A percentile compares a stretch with the other conserved stretches of the same genome.
These are phyloP conservation scores for Acanthosepion lycidas DNA, from an alignment of 2,888 invertebrate species.

Conservation along the genomic window DNA sequence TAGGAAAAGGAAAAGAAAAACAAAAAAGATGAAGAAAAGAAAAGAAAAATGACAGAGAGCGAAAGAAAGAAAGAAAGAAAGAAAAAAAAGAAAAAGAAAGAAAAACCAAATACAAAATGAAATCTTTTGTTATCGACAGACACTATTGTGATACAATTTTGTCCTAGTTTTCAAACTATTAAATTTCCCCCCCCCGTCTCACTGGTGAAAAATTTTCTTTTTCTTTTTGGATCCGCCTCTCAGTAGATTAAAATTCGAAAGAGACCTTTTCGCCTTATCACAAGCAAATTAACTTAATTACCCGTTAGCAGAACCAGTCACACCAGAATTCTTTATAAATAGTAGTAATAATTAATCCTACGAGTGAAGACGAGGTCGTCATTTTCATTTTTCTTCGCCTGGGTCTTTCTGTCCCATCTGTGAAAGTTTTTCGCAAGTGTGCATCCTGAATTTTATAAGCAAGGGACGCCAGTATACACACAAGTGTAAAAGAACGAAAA, in stretches of 20 bases:
- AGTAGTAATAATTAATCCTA: neutral
- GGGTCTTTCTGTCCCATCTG: neutral
- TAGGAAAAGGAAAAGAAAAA: neutral
- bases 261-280: neutral
- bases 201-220: neutral
- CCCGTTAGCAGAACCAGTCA: slow-evolving; percentile 33
- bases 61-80: neutral
- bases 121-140: neutral
- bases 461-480: too few relatives aligned
- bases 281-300: neutral
- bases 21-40: neutral
- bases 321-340: neutral
- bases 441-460: neutral
- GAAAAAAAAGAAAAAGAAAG: neutral
- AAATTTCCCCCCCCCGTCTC: neutral
- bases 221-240: neutral
- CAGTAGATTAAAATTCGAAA: neutral
- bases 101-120: neutral
- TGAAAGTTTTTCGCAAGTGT: neutral
- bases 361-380: neutral
- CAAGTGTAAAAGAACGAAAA: too few relatives aligned
- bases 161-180: neutral
- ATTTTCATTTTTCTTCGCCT: neutral
- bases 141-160: neutral
- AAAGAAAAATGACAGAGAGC: neutral